phyloP scores from a whole-genome alignment of 2,888 invertebrate genomes.

The Habroteleia sp. region DNA sequence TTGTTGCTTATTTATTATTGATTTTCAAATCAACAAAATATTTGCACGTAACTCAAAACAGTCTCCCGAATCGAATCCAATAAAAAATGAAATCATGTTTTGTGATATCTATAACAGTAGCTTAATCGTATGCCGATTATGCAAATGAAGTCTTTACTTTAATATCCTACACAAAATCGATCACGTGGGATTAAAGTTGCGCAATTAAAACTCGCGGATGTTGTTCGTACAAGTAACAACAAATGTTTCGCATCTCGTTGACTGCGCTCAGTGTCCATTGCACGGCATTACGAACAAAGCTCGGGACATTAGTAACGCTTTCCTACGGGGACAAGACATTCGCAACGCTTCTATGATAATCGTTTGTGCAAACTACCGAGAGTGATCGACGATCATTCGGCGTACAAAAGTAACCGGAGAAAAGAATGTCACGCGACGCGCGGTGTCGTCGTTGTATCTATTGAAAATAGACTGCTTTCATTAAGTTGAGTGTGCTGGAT shows the following conservation, averaged over 20 bases:
- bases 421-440: constrained; percentile 22
- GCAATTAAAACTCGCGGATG: constrained; percentile 32
- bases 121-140: constrained; percentile 78
- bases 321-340: constrained; percentile 59
- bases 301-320: constrained; percentile 56
- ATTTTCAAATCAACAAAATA: too few relatives aligned
- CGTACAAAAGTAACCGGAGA: constrained; percentile 19
- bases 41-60: too few relatives aligned
- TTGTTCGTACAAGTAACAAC: constrained; percentile 9
- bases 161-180: constrained; percentile 69
- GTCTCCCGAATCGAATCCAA: too few relatives aligned
- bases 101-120: constrained; percentile 16
- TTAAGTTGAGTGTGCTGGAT: constrained; percentile 19
- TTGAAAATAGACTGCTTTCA: constrained; percentile 37
- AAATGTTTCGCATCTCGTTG: constrained; percentile 22
- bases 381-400: constrained; percentile 44
- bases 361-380: constrained; percentile 54
- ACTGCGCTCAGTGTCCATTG: constrained; percentile 13
- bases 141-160: constrained; percentile 73
- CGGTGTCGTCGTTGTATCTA: constrained; percentile 25
- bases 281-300: constrained; percentile 40
- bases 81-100: constrained; percentile 28
- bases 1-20: too few relatives aligned
- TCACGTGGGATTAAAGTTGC: constrained; percentile 43
- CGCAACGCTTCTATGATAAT: constrained; percentile 64